Base-by-base conservation (phyloP, 2,888 invertebrate species). In the Podabrus alpinus region DNA sequence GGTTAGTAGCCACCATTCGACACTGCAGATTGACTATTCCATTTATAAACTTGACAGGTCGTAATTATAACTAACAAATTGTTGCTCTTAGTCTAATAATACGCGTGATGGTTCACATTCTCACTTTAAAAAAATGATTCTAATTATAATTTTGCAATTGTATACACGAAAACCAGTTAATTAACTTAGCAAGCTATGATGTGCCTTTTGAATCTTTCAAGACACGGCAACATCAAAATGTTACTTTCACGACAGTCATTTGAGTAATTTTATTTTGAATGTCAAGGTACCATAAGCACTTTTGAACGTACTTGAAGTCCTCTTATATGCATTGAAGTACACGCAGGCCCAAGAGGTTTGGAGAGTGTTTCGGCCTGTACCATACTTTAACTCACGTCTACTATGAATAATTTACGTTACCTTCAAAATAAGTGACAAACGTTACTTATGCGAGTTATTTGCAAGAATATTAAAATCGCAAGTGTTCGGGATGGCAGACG, bases 401-500 rank as follows among this genome's bases (percentile, higher is more conserved):
- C 45, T n/a, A 45, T 45, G 61, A 61, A 61, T 61, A 61, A 61
- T 61, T 61, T 61, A 61, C 16, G 17, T 19, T 16, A 64, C 62
- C n/a, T 45, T n/a, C 45, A 45, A n/a, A 45, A 45, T 45, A 45
- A 45, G 45, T 45, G 45, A 45, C 45, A 45, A 45, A 45, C 45
- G 45, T n/a, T 45, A 45, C 45, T 29, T 45, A 45, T n/a, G n/a
- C 45, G n/a, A 45, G n/a, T 45, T n/a, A n/a, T 45, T 45, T 45
- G 45, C 45, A 45, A 45, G 45, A 45, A 45, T n/a, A 45, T n/a
- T 45, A 45, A 45, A 45, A 45, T n/a, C n/a, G 45, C 45, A 45
- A 45, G 45, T 45, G 45, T 45, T 64, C 74, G 77, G 78, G 78
- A 75, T 79, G 78, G 77, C 78, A 80, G 79, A 78, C 80, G 79